Evolutionary conservation across 2,113 vertebrate species (phyloP).

Genomic region (Gallinago media): DNA sequence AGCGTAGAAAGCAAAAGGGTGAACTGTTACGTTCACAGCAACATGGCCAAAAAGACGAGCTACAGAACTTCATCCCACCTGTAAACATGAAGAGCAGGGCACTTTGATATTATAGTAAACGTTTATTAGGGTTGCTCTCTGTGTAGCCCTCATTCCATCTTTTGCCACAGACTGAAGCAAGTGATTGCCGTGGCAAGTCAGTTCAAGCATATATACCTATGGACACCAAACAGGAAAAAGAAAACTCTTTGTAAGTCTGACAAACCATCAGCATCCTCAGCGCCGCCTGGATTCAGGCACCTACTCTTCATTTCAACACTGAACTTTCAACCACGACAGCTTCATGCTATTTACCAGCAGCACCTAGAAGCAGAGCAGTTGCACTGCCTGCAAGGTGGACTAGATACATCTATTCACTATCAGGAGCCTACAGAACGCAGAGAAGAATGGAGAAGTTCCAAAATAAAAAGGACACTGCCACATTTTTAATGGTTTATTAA

Average conservation of each 20-base stretch:
- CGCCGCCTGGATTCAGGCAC: not conserved
- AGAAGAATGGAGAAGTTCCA: not conserved
- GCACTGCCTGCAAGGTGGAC: rapidly evolving
- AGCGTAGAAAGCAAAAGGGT: rapidly evolving
- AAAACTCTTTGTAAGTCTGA: not conserved
- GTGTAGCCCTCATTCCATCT: not conserved
- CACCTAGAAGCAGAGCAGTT: not conserved
- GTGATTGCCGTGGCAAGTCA: not conserved
- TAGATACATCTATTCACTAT: not conserved
- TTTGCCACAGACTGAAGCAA: not conserved
- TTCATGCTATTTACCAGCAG: not conserved
- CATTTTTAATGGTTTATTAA: constrained; percentile 59
- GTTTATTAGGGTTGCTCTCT: not conserved
- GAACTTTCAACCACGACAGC: not conserved
- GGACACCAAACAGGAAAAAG: not conserved
- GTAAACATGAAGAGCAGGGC: not conserved
- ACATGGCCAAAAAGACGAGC: rapidly evolving
- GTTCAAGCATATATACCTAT: not conserved
- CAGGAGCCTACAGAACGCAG: not conserved
- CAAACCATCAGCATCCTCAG: not conserved
- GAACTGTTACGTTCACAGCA: not conserved
- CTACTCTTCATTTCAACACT: not conserved
- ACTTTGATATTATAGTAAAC: not conserved
- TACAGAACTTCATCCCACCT: not conserved
- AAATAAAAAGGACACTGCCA: constrained; percentile 38